Percentiles rank a stretch among this genome's conserved stretches.
Evolutionary conservation across 2,797 vertebrate species (phyloP).

Genomic region (Pseudocheirus occidentalis): DNA sequence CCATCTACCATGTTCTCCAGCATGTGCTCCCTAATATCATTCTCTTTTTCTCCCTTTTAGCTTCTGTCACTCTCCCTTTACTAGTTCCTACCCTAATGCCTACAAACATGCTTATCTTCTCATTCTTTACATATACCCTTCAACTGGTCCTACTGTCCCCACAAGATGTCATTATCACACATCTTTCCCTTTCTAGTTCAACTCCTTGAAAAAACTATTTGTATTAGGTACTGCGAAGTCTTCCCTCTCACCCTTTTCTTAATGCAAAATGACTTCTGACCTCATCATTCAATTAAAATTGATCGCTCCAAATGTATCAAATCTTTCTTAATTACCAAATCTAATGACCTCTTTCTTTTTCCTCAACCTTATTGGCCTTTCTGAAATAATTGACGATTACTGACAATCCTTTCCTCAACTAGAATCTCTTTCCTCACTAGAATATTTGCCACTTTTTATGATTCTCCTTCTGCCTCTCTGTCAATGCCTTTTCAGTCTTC

Average conservation of each 20-base stretch:
- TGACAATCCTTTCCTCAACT: background rate
- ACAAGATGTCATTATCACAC: background rate
- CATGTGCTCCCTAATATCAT: background rate
- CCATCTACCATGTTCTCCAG: background rate
- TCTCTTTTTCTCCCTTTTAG: background rate
- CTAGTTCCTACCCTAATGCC: background rate
- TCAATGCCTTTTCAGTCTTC: background rate
- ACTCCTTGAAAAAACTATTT: background rate
- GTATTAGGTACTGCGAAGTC: background rate
- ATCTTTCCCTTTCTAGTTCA: background rate
- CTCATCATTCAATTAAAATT: background rate
- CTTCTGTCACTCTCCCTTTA: background rate
- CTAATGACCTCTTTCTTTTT: background rate
- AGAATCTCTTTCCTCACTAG: background rate
- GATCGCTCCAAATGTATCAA: background rate
- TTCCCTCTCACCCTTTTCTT: background rate
- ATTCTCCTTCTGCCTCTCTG: background rate
- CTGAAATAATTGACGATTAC: background rate
- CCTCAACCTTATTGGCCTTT: background rate
- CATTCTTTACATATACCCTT: background rate
- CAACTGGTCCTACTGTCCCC: background rate
- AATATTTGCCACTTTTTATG: background rate
- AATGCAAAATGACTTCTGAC: background rate
- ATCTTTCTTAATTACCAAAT: background rate
- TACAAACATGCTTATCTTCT: background rate